These are phyloP conservation scores for Agrotis segetum DNA, from an alignment of 2,888 invertebrate species.

Conservation along the genomic window DNA sequence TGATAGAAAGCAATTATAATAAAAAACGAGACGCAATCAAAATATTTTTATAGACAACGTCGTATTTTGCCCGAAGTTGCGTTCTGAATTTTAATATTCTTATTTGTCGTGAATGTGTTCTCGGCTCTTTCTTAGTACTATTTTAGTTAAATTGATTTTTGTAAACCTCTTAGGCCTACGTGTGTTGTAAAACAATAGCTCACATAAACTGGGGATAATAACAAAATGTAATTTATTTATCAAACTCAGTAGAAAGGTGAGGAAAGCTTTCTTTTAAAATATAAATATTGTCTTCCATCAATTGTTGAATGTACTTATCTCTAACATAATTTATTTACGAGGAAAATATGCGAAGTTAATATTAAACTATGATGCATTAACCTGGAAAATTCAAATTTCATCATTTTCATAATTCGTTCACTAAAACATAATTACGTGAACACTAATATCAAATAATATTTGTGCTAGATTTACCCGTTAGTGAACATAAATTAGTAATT, in stretches of 20 bases:
- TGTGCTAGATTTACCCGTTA: neutral
- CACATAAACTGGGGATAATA: neutral
- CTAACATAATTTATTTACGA: slow-evolving; percentile 2
- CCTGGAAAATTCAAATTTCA: neutral
- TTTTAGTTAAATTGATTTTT: slow-evolving; percentile 51
- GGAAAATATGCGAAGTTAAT: neutral
- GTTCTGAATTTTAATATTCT: slow-evolving; percentile 50
- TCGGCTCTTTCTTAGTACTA: slow-evolving; percentile 26
- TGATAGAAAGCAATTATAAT: slow-evolving; percentile 40
- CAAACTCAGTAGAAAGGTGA: slow-evolving; percentile 11
- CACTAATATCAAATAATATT: slow-evolving; percentile 9
- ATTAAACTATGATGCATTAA: neutral
- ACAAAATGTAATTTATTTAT: slow-evolving; percentile 19
- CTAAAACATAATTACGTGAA: neutral
- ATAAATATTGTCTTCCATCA: neutral
- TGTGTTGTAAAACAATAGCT: slow-evolving; percentile 7
- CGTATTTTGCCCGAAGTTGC: slow-evolving; percentile 42
- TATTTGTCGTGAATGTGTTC: slow-evolving; percentile 38
- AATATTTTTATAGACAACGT: slow-evolving; percentile 51
- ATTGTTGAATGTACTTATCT: slow-evolving; percentile 6
- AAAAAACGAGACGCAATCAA: slow-evolving; percentile 36
- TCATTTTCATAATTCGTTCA: neutral
- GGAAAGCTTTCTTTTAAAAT: neutral
- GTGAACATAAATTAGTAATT: slow-evolving; percentile 7
- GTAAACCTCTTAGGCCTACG: slow-evolving; percentile 19